phyloP scores from a whole-genome alignment of 2,888 invertebrate species.

The Eristalis intricaria region DNA sequence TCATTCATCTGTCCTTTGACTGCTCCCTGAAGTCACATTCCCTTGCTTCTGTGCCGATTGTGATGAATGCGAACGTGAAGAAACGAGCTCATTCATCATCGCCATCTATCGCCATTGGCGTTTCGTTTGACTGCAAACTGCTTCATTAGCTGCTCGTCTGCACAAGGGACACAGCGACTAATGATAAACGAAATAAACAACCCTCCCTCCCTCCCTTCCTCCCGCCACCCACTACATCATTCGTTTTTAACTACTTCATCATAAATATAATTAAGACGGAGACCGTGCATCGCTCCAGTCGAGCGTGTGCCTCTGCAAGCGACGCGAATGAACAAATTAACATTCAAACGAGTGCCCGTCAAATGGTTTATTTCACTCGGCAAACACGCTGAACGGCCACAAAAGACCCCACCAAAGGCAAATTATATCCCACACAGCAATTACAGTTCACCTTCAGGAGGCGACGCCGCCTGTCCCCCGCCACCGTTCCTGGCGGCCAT shows the following conservation, averaged over 20 bases:
- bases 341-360: slow-evolving; percentile 10
- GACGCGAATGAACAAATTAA: background rate
- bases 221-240: background rate
- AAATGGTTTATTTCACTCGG: slow-evolving; percentile 10
- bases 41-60: background rate
- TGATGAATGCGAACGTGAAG: background rate
- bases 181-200: background rate
- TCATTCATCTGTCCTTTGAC: too few species aligned
- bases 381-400: slow-evolving; percentile 7
- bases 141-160: slow-evolving; percentile 1
- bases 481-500: background rate
- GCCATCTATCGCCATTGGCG: background rate
- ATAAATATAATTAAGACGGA: background rate
- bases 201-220: background rate
- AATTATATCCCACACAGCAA: slow-evolving; percentile 1
- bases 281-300: background rate
- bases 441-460: background rate
- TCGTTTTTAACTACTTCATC: background rate
- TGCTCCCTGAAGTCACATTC: background rate
- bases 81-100: background rate
- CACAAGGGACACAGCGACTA: background rate
- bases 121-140: background rate
- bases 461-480: too few species aligned
- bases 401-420: slow-evolving; percentile 1
- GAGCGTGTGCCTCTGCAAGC: too few species aligned